Evolutionary conservation across 2,113 vertebrate species (phyloP), one percentile per base, ranked within the genome.

Genomic region (Eublepharis macularius): DNA sequence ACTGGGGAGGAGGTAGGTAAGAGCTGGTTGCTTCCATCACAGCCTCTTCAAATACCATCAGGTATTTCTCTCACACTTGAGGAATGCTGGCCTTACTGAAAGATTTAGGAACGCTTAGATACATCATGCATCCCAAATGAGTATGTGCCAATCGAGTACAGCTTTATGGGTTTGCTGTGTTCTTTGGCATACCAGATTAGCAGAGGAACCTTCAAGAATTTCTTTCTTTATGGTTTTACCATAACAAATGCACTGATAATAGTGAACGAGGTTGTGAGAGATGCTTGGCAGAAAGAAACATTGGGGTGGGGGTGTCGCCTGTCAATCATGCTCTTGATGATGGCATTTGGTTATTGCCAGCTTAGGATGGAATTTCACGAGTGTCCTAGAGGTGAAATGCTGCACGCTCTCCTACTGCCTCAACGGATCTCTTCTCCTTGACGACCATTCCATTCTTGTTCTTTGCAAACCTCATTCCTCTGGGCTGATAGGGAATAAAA

Each of bases 381-480:
- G 17, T 75, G 49, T 82, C 82, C 75, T 86, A 34, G 16, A 10
- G 2, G 0, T 89, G 86, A 84, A 83, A 86, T 63, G 39, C 66
- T 81, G 29, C n/a, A 0, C 1, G 26, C 9, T 81, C 81, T 87
- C 68, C 82, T 87, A 34, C 86, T n/a, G n/a, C n/a, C n/a, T n/a
- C n/a, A n/a, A n/a, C n/a, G 72, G 87, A 80, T 68, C 84, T 24
- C 57, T 6, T 17, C 21, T 60, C 8, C 74, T 86, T 72, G 6
- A 65, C 19, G 84, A 3, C 0, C 72, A 1, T 87, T 91, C 80
- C 3, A n/a, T 57, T 90, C 7, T 75, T 90, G 45, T 76, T 54
- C 57, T 0, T 0, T 24, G 45, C 41, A 60, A 86, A 12, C 34
- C 34, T 8, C 1, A 32, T 72, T 80, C 81, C 2, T 82, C 10